Evolutionary conservation across 2,888 invertebrate species (phyloP).

Genomic region (Noctua janthina): DNA sequence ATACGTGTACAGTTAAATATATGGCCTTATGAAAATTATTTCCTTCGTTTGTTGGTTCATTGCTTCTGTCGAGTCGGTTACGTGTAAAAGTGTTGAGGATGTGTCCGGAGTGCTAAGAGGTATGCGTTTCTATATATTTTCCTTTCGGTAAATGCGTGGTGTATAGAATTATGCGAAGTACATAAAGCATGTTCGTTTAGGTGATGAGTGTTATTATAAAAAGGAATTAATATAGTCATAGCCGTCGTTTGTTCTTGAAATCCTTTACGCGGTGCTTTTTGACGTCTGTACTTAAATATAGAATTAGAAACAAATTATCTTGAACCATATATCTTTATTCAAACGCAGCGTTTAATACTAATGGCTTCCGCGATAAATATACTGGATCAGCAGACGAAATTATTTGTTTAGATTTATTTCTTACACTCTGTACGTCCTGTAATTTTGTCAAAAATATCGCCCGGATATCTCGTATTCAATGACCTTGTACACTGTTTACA

Average conservation of each 20-base stretch:
- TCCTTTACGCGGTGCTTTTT: constrained; percentile 64
- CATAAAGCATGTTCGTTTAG: constrained; percentile 83
- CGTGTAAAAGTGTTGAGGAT: constrained; percentile 78
- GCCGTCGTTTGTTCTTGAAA: constrained; percentile 78
- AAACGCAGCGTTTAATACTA: constrained; percentile 50
- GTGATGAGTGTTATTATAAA: constrained; percentile 84
- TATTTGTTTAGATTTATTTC: constrained; percentile 49
- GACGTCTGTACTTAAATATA: constrained; percentile 57
- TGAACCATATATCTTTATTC: constrained; percentile 46
- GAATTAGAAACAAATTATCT: constrained; percentile 45
- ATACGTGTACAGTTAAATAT: constrained; percentile 89
- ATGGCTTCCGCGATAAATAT: constrained; percentile 58
- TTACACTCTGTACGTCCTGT: constrained; percentile 23
- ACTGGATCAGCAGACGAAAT: constrained; percentile 48
- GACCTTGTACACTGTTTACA: background rate
- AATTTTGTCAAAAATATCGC: constrained; percentile 23
- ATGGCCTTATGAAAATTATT: constrained; percentile 90
- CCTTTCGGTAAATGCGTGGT: constrained; percentile 80
- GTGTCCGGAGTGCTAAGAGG: constrained; percentile 72
- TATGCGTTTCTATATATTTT: constrained; percentile 68
- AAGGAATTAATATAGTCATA: constrained; percentile 82
- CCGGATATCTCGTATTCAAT: background rate
- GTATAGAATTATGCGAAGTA: constrained; percentile 80
- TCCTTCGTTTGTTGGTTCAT: constrained; percentile 83
- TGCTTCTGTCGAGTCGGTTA: constrained; percentile 84